phyloP scores from a whole-genome alignment of 2,888 invertebrate genomes.

The Ashinkailepas kermadecensis region DNA sequence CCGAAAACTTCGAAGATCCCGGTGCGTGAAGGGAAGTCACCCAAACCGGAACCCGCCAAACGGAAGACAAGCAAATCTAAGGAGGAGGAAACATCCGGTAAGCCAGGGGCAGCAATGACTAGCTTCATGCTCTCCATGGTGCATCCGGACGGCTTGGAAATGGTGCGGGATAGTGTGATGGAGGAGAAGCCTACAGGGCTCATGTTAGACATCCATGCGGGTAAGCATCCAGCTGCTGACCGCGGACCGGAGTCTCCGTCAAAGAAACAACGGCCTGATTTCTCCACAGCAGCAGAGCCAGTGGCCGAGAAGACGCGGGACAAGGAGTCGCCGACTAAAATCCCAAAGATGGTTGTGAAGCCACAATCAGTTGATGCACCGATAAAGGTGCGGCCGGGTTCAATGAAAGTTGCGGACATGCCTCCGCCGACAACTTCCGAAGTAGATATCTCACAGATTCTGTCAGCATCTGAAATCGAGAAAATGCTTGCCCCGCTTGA shows the following conservation, averaged over 20 bases:
- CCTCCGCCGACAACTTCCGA: not conserved
- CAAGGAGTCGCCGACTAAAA: not conserved
- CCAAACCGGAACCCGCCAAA: not conserved
- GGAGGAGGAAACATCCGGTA: not conserved
- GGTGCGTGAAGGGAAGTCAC: not conserved
- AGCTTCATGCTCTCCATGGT: slow-evolving; percentile 12
- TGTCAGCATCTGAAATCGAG: not conserved
- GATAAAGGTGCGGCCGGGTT: not conserved
- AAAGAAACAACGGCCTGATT: not conserved
- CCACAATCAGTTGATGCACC: not conserved
- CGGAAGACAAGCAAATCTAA: not conserved
- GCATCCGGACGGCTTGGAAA: not conserved
- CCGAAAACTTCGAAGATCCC: not conserved
- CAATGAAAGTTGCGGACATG: not conserved
- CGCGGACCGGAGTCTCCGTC: slow-evolving; percentile 2
- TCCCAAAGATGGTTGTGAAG: not conserved
- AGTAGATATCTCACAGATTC: not conserved
- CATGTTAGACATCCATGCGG: not conserved
- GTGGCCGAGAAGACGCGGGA: not conserved
- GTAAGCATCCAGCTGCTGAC: not conserved
- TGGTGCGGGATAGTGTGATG: not conserved
- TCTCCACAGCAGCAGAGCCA: not conserved
- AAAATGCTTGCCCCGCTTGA: not conserved
- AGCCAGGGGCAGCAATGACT: slow-evolving; percentile 4
- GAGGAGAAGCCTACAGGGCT: not conserved